Percentiles rank a stretch among this genome's conserved stretches.
Conservation (phyloP, 2,888 invertebrate species). For the Gibbula magus region DNA sequence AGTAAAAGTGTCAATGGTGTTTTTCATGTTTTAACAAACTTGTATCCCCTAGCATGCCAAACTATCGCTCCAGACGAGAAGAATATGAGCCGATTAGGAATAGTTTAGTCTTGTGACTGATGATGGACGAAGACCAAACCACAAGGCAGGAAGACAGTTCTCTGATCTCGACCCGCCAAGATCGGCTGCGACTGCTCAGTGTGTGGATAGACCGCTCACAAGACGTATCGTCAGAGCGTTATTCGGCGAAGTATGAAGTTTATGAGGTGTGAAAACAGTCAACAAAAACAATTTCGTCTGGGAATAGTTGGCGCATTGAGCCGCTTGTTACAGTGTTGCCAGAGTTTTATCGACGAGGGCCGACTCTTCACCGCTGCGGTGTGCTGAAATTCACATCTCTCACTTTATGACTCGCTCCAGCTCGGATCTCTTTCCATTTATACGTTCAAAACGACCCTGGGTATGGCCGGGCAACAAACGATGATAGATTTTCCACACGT, state of each 20-base stretch:
- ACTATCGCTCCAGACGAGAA: too few species aligned
- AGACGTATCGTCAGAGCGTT: background rate
- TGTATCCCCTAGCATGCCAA: too few species aligned
- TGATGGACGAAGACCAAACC: too few species aligned
- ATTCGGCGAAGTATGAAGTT: conserved; percentile 13
- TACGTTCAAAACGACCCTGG: conserved; percentile 17
- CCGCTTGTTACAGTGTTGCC: background rate
- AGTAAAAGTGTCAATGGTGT: too few species aligned
- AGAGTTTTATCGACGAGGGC: conserved; percentile 3
- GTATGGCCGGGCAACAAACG: conserved; percentile 11
- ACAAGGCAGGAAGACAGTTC: too few species aligned
- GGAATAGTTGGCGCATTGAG: background rate
- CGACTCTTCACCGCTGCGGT: background rate
- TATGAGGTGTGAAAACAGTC: conserved; percentile 23
- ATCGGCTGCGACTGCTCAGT: too few species aligned
- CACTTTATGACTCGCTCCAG: conserved; percentile 1
- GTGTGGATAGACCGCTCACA: background rate
- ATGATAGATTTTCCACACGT: conserved; percentile 20
- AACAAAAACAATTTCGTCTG: conserved; percentile 21
- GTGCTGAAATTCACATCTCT: conserved; percentile 17
- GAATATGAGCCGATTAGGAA: too few species aligned
- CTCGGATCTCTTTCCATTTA: conserved; percentile 6
- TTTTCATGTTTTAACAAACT: too few species aligned
- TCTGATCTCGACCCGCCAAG: too few species aligned
- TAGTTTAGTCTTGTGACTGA: too few species aligned